Percentiles rank a stretch among this genome's conserved stretches.
phyloP scores from a whole-genome alignment of 2,797 vertebrate species.

The Echeneis naucrates region DNA sequence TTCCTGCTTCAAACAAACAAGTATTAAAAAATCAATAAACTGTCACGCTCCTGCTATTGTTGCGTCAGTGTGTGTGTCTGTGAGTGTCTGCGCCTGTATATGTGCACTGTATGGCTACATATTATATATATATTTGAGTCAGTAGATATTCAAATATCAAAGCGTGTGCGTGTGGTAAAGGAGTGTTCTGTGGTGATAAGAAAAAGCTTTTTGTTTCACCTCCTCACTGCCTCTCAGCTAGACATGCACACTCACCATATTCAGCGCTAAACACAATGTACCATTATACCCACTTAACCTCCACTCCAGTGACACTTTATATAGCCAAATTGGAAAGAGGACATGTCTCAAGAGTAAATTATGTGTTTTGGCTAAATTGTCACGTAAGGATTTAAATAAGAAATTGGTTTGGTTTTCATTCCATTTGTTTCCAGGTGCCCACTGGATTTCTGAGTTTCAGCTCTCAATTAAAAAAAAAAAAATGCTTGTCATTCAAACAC shows the following conservation, averaged over 20 bases:
- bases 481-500: conserved; percentile 12
- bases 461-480: background rate
- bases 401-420: background rate
- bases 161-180: background rate
- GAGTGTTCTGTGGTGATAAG: conserved; percentile 36
- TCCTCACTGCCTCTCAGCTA: background rate
- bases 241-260: conserved; percentile 2
- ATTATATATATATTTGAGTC: background rate
- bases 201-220: conserved; percentile 27
- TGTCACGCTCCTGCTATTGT: no score
- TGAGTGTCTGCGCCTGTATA: background rate
- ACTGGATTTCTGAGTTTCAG: background rate
- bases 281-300: conserved; percentile 25
- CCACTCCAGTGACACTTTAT: conserved; percentile 11
- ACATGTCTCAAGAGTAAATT: background rate
- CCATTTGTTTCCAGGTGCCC: background rate
- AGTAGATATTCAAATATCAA: background rate
- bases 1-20: no score
- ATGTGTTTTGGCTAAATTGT: background rate
- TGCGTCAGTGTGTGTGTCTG: background rate
- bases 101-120: background rate
- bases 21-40: no score
- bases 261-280: conserved; percentile 11
- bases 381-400: background rate
- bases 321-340: conserved; percentile 9